Evolutionary conservation across 2,113 vertebrate species (phyloP).

Genomic region (Monarcha castaneiventris): DNA sequence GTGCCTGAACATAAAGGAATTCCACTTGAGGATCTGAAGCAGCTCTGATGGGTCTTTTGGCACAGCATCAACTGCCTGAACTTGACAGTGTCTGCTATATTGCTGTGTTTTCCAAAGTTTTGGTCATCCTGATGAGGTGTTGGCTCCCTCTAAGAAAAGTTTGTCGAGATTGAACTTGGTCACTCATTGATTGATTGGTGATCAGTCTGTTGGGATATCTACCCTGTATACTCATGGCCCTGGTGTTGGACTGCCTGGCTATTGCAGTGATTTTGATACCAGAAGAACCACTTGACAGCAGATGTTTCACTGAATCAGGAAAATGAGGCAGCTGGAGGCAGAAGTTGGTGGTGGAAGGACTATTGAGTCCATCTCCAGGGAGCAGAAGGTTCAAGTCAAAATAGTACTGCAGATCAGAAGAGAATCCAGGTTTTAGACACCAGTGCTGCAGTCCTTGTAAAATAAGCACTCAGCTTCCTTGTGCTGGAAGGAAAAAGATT

Average conservation of each 20-base stretch:
- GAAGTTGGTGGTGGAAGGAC: background rate
- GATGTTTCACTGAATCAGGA: background rate
- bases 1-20: conserved; percentile 45
- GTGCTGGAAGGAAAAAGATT: background rate
- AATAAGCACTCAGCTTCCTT: background rate
- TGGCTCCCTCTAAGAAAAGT: background rate
- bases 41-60: background rate
- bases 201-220: background rate
- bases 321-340: background rate
- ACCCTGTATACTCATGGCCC: background rate
- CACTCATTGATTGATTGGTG: background rate
- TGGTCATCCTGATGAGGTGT: background rate
- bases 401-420: background rate
- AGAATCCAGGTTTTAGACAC: background rate
- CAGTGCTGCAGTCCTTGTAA: background rate
- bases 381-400: background rate
- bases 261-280: background rate
- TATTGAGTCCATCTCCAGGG: background rate
- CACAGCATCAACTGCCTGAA: background rate
- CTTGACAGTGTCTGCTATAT: background rate
- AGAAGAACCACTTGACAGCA: background rate
- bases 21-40: background rate
- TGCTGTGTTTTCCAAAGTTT: background rate
- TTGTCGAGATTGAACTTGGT: background rate
- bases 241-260: background rate